Percentiles rank a stretch among this genome's conserved stretches.
Evolutionary conservation across 2,888 invertebrate genomes (phyloP).

Genomic region (Colostygia pectinataria): DNA sequence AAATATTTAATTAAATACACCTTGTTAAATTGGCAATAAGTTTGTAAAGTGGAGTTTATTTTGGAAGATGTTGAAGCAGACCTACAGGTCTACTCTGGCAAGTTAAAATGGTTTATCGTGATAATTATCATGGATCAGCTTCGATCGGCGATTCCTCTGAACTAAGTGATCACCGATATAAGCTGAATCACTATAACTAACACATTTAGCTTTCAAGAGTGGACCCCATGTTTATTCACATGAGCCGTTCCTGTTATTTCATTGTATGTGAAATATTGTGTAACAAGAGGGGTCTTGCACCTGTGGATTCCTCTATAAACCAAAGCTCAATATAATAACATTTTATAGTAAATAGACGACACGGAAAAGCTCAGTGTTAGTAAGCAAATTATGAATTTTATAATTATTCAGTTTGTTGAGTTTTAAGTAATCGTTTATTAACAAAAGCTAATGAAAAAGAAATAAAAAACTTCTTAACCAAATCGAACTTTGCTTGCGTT

Average conservation of each 20-base stretch:
- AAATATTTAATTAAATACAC: constrained; percentile 1
- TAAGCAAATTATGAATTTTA: constrained; percentile 58
- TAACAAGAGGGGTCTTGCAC: constrained; percentile 16
- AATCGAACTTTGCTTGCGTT: constrained; percentile 37
- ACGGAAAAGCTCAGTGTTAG: constrained; percentile 31
- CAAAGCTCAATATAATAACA: constrained; percentile 59
- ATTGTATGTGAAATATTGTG: constrained; percentile 22
- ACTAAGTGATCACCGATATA: no score
- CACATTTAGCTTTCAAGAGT: no score
- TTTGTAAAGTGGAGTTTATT: constrained; percentile 5
- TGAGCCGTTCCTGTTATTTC: constrained; percentile 13
- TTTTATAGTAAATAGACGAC: constrained; percentile 20
- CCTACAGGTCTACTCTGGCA: no score
- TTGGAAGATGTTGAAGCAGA: constrained; percentile 14
- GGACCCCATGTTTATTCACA: constrained; percentile 8
- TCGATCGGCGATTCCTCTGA: no score
- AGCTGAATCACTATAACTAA: no score
- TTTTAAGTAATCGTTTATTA: constrained; percentile 72
- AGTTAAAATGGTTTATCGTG: no score
- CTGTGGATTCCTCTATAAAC: constrained; percentile 40
- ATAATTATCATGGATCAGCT: no score
- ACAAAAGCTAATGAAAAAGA: constrained; percentile 75
- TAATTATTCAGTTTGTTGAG: constrained; percentile 61
- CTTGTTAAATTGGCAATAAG: constrained; percentile 9
- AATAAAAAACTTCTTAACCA: constrained; percentile 42